Percentiles rank a stretch among this genome's conserved stretches.
Conservation (phyloP, 2,797 vertebrate species). For the Coracias cyanogaster region DNA sequence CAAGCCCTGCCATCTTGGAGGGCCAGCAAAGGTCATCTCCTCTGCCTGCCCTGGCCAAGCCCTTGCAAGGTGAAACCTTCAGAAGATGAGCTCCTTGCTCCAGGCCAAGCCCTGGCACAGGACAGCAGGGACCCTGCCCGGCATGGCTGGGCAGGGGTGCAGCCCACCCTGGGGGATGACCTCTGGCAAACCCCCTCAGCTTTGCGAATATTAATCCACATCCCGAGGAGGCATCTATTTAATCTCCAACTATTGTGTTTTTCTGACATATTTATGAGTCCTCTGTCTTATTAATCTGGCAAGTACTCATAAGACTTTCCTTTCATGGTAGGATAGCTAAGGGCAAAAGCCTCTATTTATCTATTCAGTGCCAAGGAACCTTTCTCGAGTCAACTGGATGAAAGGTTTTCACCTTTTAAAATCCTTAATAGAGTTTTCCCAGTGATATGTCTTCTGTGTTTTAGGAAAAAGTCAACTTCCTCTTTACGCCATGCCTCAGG, state of each 20-base stretch:
- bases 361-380: constrained; percentile 41
- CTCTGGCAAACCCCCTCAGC: not conserved
- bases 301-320: constrained; percentile 61
- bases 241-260: constrained; percentile 59
- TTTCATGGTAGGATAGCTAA: constrained; percentile 70
- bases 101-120: not conserved
- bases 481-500: not conserved
- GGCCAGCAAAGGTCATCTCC: not conserved
- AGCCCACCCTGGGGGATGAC: not conserved
- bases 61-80: not conserved
- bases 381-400: constrained; percentile 59
- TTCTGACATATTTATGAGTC: constrained; percentile 71
- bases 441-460: constrained; percentile 32
- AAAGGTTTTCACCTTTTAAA: constrained; percentile 69
- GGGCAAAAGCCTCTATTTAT: constrained; percentile 72
- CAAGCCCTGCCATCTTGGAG: not conserved
- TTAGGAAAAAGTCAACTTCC: constrained; percentile 49
- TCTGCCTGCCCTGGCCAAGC: not conserved
- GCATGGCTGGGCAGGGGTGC: not conserved
- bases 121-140: not conserved
- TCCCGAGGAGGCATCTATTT: constrained; percentile 49
- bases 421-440: constrained; percentile 64
- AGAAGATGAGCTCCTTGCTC: not conserved
- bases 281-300: constrained; percentile 69
- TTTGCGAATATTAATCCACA: not conserved